Conservation (phyloP, 1,140 invertebrate species). For the Apolygus lucorum region DNA sequence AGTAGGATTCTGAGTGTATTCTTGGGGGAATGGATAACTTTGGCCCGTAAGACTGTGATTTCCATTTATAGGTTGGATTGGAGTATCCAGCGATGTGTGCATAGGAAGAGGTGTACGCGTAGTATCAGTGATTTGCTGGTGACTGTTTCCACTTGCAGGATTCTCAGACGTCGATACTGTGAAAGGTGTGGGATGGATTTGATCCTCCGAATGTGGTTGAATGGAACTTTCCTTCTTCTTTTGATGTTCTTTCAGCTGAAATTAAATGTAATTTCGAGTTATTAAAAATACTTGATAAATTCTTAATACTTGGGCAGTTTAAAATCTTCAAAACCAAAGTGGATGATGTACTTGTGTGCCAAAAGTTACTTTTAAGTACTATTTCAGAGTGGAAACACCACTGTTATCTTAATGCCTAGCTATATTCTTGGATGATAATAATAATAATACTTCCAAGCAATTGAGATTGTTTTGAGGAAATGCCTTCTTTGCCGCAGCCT, state of each 20-base stretch:
- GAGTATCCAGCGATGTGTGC: background rate
- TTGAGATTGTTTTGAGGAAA: no score
- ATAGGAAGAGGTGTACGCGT: background rate
- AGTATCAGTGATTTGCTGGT: background rate
- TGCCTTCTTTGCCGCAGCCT: no score
- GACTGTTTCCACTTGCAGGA: background rate
- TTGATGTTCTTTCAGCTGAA: background rate
- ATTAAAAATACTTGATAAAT: no score
- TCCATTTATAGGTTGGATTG: background rate
- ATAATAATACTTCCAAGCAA: no score
- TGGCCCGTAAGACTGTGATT: background rate
- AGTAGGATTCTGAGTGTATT: background rate
- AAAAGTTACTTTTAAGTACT: no score
- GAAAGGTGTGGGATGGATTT: background rate
- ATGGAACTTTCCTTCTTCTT: background rate
- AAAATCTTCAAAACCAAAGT: no score
- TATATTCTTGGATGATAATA: no score
- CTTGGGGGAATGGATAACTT: background rate
- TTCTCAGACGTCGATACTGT: background rate
- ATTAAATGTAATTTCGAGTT: background rate
- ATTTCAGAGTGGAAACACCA: no score
- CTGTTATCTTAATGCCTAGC: no score
- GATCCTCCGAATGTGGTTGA: background rate
- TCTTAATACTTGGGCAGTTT: no score
- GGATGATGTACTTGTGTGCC: no score